Base-by-base conservation (phyloP, 2,797 vertebrate species). In the Enteromius paludinosus region DNA sequence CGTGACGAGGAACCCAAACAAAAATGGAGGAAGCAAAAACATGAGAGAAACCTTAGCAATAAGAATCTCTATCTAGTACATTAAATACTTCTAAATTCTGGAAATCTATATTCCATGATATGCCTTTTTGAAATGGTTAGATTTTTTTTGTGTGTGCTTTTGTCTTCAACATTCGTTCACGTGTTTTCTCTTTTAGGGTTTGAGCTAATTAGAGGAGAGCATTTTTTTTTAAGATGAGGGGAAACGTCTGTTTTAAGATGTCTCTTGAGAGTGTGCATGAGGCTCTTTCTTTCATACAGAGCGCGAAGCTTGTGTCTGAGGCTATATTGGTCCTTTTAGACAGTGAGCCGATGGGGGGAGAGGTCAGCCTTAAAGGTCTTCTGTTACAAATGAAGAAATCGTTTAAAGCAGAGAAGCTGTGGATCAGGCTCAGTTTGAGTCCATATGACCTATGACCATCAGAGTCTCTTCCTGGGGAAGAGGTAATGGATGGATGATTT, bases 361-460 rank as follows among this genome's bases (percentile, higher is more conserved):
- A 81, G 79, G 56, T 68, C 49, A n/a, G 52, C 10, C 41, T 61
- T 20, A 68, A 28, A 47, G 81, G 47, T 65, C 71, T 45, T 59
- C 11, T 59, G 62, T 35, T 69, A 38, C 28, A 69, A 83, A 70
- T 47, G 49, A 59, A 45, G 72, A 82, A 82, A 68, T 76, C 47
- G 23, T 76, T 77, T 83, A 83, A 77, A 77, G 49, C n/a, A 45
- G 14, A 30, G 59, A 25, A 62, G 59, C 25, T 59, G 18, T n/a
- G 52, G 52, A 41, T 76, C 52, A 35, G 52, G 52, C 28, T 69
- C 52, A 45, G 62, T 43, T 38, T 56, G 71, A 59, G 62, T 76
- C 72, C 8, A 25, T 20, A 47, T 77, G 49, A 68, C 35, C 64
- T 47, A 12, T 83, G 73, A 76, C 64, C 81, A 23, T 66, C 49